phyloP scores from a whole-genome alignment of 1,140 invertebrate genomes.

The Pteromalus puparum region DNA sequence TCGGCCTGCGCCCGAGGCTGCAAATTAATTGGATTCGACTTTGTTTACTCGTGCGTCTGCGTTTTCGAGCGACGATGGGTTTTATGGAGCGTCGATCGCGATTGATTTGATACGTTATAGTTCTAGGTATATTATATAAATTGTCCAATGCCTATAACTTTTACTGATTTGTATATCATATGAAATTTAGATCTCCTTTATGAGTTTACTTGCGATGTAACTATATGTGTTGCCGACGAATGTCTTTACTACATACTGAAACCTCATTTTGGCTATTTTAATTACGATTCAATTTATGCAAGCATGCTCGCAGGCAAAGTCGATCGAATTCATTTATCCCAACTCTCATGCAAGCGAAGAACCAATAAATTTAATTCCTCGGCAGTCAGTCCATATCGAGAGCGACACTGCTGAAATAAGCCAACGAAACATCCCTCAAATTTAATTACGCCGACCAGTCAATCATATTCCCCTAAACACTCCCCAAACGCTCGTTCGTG shows the following conservation, averaged over 20 bases:
- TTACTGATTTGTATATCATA: too few species aligned
- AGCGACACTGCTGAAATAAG: neutral
- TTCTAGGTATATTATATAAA: neutral
- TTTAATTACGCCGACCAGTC: conserved; percentile 1
- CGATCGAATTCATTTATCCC: too few species aligned
- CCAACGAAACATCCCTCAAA: conserved; percentile 2
- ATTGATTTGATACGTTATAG: neutral
- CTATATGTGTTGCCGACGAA: too few species aligned
- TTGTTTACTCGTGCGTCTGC: conserved; percentile 24
- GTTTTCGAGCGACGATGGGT: neutral
- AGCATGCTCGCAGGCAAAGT: too few species aligned
- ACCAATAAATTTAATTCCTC: neutral
- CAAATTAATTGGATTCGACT: conserved; percentile 40
- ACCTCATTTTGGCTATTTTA: too few species aligned
- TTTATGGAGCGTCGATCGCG: neutral
- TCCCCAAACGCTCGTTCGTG: neutral
- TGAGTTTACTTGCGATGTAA: too few species aligned
- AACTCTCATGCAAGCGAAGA: neutral
- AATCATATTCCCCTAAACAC: conserved; percentile 21
- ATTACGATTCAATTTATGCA: too few species aligned
- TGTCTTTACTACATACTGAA: too few species aligned
- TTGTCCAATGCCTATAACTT: neutral
- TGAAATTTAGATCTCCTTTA: too few species aligned
- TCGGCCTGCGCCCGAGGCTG: neutral
- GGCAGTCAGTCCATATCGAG: neutral